A percentile compares a stretch with the other conserved stretches of the same genome.
These are phyloP conservation scores for Eubasilissa splendida DNA, from an alignment of 2,888 invertebrate species.

Conservation along the genomic window DNA sequence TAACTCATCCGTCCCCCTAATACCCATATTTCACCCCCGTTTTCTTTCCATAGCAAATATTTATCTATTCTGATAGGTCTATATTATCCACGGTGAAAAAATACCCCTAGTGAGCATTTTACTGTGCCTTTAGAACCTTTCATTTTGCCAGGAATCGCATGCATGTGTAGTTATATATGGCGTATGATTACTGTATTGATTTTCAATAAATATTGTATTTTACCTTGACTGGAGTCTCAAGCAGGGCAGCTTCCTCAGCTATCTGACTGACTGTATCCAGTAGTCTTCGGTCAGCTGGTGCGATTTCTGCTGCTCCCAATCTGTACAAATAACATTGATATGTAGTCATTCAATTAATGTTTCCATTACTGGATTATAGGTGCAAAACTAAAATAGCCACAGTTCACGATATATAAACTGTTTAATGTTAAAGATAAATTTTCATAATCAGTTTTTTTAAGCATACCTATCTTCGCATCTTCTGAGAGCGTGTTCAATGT, in stretches of 20 bases:
- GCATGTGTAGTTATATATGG: no score
- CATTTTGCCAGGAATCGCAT: no score
- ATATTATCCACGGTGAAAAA: no score
- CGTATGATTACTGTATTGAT: no score
- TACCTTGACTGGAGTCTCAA: slow-evolving; percentile 64
- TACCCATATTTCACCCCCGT: no score
- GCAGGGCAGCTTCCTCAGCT: slow-evolving; percentile 79
- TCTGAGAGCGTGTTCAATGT: slow-evolving; percentile 87
- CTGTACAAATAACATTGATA: slow-evolving; percentile 24
- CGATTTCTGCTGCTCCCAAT: slow-evolving; percentile 78
- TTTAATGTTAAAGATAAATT: not conserved
- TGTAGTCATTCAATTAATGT: not conserved
- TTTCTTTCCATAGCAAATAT: no score
- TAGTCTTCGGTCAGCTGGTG: slow-evolving; percentile 87
- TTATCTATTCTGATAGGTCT: no score
- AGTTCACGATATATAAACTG: not conserved
- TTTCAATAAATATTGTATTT: not conserved
- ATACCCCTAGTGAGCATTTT: no score
- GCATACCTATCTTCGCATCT: slow-evolving; percentile 91
- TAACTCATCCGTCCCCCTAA: no score
- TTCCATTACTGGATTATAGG: not conserved
- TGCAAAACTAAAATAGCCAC: not conserved
- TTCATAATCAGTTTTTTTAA: not conserved
- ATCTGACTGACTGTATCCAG: slow-evolving; percentile 87
- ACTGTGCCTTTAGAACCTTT: no score